Base-by-base conservation (phyloP, 92 coral and sea anemone species). In the Heliopora coerulea region DNA sequence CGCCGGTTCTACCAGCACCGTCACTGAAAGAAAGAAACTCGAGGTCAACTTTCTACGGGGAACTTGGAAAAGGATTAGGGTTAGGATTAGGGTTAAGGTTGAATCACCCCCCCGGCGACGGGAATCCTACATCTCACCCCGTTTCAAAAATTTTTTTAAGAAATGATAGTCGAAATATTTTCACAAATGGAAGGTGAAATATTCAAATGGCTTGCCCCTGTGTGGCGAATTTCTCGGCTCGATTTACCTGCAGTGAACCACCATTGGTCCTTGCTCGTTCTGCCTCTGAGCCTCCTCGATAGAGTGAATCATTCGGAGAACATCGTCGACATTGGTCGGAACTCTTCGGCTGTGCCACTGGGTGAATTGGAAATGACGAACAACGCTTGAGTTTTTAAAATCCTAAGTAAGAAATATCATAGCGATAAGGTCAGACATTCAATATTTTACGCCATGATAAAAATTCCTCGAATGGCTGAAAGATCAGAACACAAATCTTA, bases 191-290 rank as follows among this genome's bases (percentile, higher is more conserved):
- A n/a, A n/a, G n/a, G n/a, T n/a, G n/a, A n/a, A n/a, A n/a, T n/a
- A n/a, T n/a, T n/a, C n/a, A n/a, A n/a, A n/a, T n/a, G n/a, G n/a
- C n/a, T n/a, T n/a, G n/a, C n/a, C n/a, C n/a, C n/a, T n/a, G n/a
- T n/a, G n/a, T n/a, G n/a, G n/a, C n/a, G n/a, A n/a, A n/a, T n/a
- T n/a, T n/a, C n/a, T n/a, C n/a, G n/a, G n/a, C n/a, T n/a, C n/a
- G n/a, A n/a, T n/a, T 2, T 74, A 91, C 97, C 98, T 85, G 89
- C 96, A 93, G 74, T 93, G 98, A 21, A 87, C 88, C 0, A 89
- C 87, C 62, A 89, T 83, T 3, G 83, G 60, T 13, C 89, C 86
- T 75, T 93, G 91, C 74, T 86, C 81, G 57, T 89, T 93, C 79
- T 93, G 89, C 62, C 90, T 92, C 56, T 93, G 96, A 86, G 96